Conservation (phyloP, 2,113 vertebrate species). For the Pseudopodoces humilis region DNA sequence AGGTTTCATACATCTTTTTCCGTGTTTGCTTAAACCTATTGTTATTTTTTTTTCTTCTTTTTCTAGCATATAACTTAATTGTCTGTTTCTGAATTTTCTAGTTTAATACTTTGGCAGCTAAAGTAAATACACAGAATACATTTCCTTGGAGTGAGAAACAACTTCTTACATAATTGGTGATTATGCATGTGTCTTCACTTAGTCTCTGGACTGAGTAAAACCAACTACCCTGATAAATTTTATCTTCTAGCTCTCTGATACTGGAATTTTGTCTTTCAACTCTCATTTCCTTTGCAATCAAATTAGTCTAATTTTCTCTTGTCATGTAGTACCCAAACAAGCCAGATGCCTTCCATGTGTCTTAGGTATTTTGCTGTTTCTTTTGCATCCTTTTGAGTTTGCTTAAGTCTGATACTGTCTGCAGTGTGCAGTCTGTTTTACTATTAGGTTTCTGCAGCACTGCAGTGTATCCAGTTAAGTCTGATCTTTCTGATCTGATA, state of each 20-base stretch:
- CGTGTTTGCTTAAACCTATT: background rate
- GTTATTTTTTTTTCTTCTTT: background rate
- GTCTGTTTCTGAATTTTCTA: background rate
- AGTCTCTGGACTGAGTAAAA: background rate
- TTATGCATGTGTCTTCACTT: background rate
- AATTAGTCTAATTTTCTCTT: background rate
- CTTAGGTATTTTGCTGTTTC: background rate
- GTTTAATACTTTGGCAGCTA: background rate
- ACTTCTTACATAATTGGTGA: background rate
- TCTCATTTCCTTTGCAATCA: background rate
- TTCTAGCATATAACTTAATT: background rate
- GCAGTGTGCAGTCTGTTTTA: background rate
- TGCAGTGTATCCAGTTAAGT: background rate
- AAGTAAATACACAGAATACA: background rate
- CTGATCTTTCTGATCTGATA: background rate
- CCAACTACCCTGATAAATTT: background rate
- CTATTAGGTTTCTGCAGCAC: background rate
- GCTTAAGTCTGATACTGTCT: background rate
- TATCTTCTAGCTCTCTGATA: background rate
- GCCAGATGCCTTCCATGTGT: fast-evolving
- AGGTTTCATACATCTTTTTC: background rate
- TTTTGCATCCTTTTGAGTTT: background rate
- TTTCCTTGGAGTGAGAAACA: background rate
- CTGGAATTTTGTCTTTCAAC: background rate
- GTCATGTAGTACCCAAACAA: background rate